A percentile compares a stretch with the other conserved stretches of the same genome.
Conservation (phyloP, 2,797 vertebrate species). For the Vespertilio murinus region DNA sequence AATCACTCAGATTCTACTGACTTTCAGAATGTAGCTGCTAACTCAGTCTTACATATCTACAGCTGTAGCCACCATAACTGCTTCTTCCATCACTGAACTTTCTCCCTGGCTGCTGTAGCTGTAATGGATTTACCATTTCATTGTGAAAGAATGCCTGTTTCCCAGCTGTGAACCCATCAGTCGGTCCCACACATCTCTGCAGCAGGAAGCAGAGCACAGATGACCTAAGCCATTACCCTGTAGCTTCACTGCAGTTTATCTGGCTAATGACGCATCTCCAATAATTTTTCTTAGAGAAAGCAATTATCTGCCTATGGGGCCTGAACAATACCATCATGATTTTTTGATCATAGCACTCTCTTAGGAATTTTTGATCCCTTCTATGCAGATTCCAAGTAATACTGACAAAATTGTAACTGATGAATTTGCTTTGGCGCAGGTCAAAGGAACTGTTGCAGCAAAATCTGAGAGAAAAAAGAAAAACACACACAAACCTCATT, state of each 20-base stretch:
- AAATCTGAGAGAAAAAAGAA: background rate
- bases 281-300: constrained; percentile 52
- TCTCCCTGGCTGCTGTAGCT: constrained; percentile 5
- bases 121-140: constrained; percentile 33
- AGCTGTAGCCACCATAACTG: background rate
- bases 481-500: background rate
- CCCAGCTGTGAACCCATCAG: constrained; percentile 10
- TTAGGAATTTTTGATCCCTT: constrained; percentile 43
- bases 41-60: background rate
- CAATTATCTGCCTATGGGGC: constrained; percentile 11
- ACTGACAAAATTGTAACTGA: background rate
- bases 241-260: constrained; percentile 1
- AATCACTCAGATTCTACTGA: constrained; percentile 4
- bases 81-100: background rate
- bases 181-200: background rate
- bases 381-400: background rate
- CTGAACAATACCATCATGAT: constrained; percentile 18
- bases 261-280: constrained; percentile 46
- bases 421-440: background rate
- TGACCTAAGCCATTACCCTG: background rate
- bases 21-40: background rate
- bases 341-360: constrained; percentile 41
- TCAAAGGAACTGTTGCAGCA: background rate
- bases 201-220: background rate
- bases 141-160: constrained; percentile 11